Base-by-base conservation (phyloP, 2,113 vertebrate genomes). In the Engraulis encrasicolus region DNA sequence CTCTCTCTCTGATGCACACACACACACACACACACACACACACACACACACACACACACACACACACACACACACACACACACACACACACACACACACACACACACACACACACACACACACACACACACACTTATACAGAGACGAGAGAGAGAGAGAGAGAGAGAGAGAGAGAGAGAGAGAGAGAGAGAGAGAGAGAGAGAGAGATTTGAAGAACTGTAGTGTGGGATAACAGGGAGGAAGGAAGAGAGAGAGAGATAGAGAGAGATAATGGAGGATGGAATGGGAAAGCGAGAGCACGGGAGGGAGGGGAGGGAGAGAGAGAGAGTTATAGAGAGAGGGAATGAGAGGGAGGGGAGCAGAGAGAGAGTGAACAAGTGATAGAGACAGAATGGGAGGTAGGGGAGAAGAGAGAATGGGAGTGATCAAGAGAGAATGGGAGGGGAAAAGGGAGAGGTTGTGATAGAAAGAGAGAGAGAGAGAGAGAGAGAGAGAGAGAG, bases 401-500 rank as follows among this genome's bases (percentile, higher is more conserved):
- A 45, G 40, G 40, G 40, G 40, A 9, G 40, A 9, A 45, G 40
- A 45, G 40, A 45, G 40, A 45, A 9, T 5, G 40, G 9, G 40
- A 45, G 40, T 5, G 40, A 45, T 3, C 3, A 45, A 9, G 40
- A 9, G 40, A 45, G 40, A 9, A 82, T 81, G 48, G 12, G 50
- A 66, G 37, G 84, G 88, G 89, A 50, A 27, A 52, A 79, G 18
- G 86, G 88, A 87, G 91, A 89, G n/a, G n/a, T n/a, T n/a, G n/a
- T n/a, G n/a, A n/a, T n/a, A n/a, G 40, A 45, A 45, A 9, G 40
- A 45, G 40, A 45, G 40, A 9, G 40, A 45, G 40, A 45, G 40
- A 45, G 40, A 9, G 40, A 45, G 40, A 45, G 40, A 9, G 87
- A 88, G 38, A 85, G 83, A 52, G 85, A 58, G 85, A 91, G 90